Percentiles rank a stretch among this genome's conserved stretches.
Evolutionary conservation across 2,797 vertebrate genomes (phyloP).

Genomic region (Pipistrellus nathusii): DNA sequence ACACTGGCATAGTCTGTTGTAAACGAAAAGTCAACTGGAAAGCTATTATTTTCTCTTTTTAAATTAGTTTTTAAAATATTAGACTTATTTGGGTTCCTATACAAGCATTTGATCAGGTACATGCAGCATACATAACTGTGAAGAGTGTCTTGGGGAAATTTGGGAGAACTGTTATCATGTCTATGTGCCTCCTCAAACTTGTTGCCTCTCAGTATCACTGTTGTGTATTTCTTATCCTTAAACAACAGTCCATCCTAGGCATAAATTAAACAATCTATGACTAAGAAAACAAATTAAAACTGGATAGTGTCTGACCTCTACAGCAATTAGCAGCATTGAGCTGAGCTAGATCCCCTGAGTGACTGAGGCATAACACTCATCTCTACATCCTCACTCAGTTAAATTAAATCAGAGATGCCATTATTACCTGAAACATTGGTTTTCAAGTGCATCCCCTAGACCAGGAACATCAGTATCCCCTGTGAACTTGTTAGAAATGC

Average conservation of each 20-base stretch:
- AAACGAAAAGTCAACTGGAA: slow-evolving; percentile 4
- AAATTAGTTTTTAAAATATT: slow-evolving; percentile 29
- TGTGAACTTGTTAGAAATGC: not conserved
- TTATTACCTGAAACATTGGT: not conserved
- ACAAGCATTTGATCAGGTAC: not conserved
- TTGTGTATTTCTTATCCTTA: not conserved
- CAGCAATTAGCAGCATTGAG: not conserved
- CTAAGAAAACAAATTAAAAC: not conserved
- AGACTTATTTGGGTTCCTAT: not conserved
- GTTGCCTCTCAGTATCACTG: not conserved
- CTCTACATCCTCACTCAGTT: not conserved
- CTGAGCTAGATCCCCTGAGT: not conserved
- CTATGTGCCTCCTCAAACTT: not conserved
- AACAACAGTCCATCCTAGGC: not conserved
- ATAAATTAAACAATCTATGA: not conserved
- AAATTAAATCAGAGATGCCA: not conserved
- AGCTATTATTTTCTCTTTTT: slow-evolving; percentile 37
- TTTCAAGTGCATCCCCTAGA: not conserved
- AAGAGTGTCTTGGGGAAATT: not conserved
- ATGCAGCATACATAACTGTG: not conserved
- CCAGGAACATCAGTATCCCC: not conserved
- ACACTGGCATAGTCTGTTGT: not conserved
- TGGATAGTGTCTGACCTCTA: not conserved
- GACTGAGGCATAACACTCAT: not conserved
- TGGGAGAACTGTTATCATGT: not conserved